A percentile compares a stretch with the other conserved stretches of the same genome.
These are phyloP conservation scores for Clytia hemisphaerica DNA, from an alignment of 30 jellyfish, hydroid and myxozoan species.

Conservation along the genomic window DNA sequence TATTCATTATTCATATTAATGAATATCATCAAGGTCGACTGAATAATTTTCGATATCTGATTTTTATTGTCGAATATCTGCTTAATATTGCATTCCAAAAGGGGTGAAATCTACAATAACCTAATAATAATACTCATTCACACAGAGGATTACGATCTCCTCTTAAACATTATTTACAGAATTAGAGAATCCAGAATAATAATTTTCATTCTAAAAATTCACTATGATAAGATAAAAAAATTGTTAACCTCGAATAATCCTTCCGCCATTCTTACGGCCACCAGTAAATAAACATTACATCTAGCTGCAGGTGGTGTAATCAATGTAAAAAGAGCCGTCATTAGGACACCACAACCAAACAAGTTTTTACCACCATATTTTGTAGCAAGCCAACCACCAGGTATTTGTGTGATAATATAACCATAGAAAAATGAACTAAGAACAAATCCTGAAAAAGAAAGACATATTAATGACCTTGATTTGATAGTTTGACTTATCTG, in stretches of 20 bases:
- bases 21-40: too few relatives aligned
- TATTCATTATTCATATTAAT: too few relatives aligned
- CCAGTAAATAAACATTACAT: slow-evolving; percentile 39
- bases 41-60: too few relatives aligned
- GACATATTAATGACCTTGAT: too few relatives aligned
- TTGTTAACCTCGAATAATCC: slow-evolving; percentile 78
- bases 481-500: too few relatives aligned
- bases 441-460: slow-evolving; percentile 49
- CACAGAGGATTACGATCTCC: too few relatives aligned
- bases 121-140: too few relatives aligned
- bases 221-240: neutral
- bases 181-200: too few relatives aligned
- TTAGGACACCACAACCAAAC: slow-evolving; percentile 87
- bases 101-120: too few relatives aligned
- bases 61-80: too few relatives aligned
- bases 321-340: slow-evolving; percentile 86
- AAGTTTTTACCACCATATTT: slow-evolving; percentile 77
- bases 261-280: slow-evolving; percentile 69
- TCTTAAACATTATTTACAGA: too few relatives aligned
- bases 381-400: slow-evolving; percentile 98
- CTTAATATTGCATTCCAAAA: too few relatives aligned
- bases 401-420: slow-evolving; percentile 85
- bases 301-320: slow-evolving; percentile 93
- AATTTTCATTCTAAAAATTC: neutral
- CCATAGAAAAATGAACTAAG: slow-evolving; percentile 94